phyloP scores from a whole-genome alignment of 1,140 invertebrate genomes.

The Zaprionus gabonicus region DNA sequence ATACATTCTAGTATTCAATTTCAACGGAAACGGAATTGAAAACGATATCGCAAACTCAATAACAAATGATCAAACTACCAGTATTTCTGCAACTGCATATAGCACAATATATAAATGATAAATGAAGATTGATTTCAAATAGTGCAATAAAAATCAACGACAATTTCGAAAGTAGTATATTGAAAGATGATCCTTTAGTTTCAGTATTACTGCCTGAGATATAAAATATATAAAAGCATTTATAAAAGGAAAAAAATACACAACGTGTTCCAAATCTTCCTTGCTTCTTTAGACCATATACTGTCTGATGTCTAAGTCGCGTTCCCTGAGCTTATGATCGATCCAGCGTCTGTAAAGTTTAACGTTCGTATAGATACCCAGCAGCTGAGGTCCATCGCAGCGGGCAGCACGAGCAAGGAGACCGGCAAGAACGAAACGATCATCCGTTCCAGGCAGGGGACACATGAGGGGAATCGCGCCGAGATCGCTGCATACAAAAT shows the following conservation, averaged over 20 bases:
- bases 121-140: too few species aligned
- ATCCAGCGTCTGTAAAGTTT: conserved; percentile 61
- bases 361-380: conserved; percentile 62
- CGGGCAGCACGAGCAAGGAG: conserved; percentile 48
- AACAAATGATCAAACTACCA: too few species aligned
- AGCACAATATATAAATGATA: too few species aligned
- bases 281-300: conserved; percentile 42
- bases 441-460: conserved; percentile 39
- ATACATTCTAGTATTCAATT: background rate
- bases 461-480: conserved; percentile 62
- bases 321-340: conserved; percentile 55
- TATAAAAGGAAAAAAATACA: background rate
- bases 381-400: conserved; percentile 57
- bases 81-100: too few species aligned
- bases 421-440: conserved; percentile 54
- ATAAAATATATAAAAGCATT: background rate
- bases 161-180: background rate
- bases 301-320: conserved; percentile 57
- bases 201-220: background rate
- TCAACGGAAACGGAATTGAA: background rate
- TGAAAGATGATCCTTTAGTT: background rate
- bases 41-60: too few species aligned
- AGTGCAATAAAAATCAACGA: too few species aligned
- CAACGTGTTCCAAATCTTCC: background rate
- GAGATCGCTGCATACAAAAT: conserved; percentile 55